Percentiles rank a stretch among this genome's conserved stretches.
Evolutionary conservation across 2,888 invertebrate genomes (phyloP).

Genomic region (Leucophenga montana): DNA sequence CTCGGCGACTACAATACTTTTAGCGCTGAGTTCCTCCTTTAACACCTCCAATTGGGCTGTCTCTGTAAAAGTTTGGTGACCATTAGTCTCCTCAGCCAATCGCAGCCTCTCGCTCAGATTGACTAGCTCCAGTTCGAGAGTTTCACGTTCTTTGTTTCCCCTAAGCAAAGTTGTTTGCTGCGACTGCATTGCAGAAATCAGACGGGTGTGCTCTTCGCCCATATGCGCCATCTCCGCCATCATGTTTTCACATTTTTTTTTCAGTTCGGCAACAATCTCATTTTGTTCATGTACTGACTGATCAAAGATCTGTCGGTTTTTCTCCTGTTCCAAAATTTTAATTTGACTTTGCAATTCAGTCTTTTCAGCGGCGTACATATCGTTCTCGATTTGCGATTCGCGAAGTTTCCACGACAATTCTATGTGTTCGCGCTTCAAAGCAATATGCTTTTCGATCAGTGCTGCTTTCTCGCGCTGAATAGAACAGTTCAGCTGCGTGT

Average conservation of each 20-base stretch:
- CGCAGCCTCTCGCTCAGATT: conserved; percentile 12
- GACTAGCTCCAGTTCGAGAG: conserved; percentile 11
- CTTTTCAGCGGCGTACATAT: conserved; percentile 56
- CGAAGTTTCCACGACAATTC: conserved; percentile 53
- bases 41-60: conserved; percentile 23
- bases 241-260: conserved; percentile 52
- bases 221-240: conserved; percentile 57
- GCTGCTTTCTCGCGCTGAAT: conserved; percentile 77
- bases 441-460: conserved; percentile 76
- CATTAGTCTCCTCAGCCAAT: conserved; percentile 30
- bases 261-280: conserved; percentile 35
- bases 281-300: conserved; percentile 51
- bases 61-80: neutral
- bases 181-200: conserved; percentile 56
- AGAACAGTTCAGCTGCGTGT: conserved; percentile 76
- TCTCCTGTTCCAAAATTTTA: conserved; percentile 61
- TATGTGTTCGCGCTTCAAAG: conserved; percentile 64
- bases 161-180: conserved; percentile 53
- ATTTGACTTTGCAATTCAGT: conserved; percentile 65
- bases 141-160: conserved; percentile 42
- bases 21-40: conserved; percentile 41
- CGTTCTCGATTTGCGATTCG: conserved; percentile 59
- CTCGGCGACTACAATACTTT: conserved; percentile 37
- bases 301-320: conserved; percentile 61
- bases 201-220: conserved; percentile 59